Base-by-base conservation (phyloP, 2,797 vertebrate species). In the Rhyacichthys aspro region DNA sequence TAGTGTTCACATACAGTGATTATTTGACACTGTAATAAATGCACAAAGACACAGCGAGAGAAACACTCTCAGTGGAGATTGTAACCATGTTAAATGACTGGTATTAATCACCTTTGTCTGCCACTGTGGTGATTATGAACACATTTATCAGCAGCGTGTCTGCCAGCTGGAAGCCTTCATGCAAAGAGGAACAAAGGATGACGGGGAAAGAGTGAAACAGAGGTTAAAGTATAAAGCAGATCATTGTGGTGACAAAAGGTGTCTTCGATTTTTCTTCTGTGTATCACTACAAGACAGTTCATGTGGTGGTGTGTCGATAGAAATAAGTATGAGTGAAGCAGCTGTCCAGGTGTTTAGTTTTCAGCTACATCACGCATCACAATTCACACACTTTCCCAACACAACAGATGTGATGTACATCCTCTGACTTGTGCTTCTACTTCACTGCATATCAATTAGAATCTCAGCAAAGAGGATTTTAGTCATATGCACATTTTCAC, bases 31-130 rank as follows among this genome's bases (percentile, higher is more conserved):
- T 64, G n/a, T 53, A 53, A 53, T 41, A 39, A 41, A 53, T 39
- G 66, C 55, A 37, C n/a, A 36, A 11, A 45, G 17, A 58, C 28
- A 55, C 34, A 59, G 39, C 43, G 46, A 67, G 54, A 70, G 59
- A 79, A 63, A 84, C 61, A 59, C 48, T 64, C 52, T 60, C 48
- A 5, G 38, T 70, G 46, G 67, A 65, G 59, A 39, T 38, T 76
- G 53, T 68, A 71, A 76, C 62, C 48, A 67, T 65, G 72, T 76
- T 74, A 82, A 88, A 83, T 79, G 73, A 83, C 65, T 74, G 43
- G 71, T 82, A 90, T 89, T 88, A 86, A 89, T 88, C 82, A 82
- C 80, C 73, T 69, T 72, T 76, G 70, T 76, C 74, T 76, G 70
- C 80, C 79, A 76, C 64, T 1, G 38, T 65, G 78, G 76, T 86